These are phyloP conservation scores for Poeciliopsis turrubarensis DNA, from an alignment of 2,113 vertebrate species.

Conservation along the genomic window DNA sequence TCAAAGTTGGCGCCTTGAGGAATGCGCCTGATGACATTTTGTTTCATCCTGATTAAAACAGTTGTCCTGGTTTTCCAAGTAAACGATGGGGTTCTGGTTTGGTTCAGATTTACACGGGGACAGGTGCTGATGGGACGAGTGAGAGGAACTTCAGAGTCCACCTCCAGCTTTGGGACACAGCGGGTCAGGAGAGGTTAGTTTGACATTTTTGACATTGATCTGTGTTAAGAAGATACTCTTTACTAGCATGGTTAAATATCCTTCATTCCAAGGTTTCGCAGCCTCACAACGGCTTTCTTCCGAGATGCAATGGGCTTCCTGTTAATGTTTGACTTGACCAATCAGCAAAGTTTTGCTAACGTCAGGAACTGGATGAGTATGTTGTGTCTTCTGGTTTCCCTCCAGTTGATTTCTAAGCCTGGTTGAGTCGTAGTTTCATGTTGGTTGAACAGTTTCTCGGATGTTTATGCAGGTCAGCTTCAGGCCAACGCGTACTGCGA, in stretches of 20 bases:
- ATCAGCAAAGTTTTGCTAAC: conserved; percentile 94
- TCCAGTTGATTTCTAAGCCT: background rate
- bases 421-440: background rate
- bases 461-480: conserved; percentile 83
- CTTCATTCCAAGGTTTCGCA: conserved; percentile 79
- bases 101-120: conserved; percentile 84
- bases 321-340: conserved; percentile 96
- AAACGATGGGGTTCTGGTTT: conserved; percentile 1
- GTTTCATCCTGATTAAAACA: background rate
- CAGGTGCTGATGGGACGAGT: conserved; percentile 82
- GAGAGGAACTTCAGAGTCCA: conserved; percentile 90
- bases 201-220: background rate
- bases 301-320: conserved; percentile 96
- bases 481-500: conserved; percentile 97
- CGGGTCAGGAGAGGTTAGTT: conserved; percentile 91
- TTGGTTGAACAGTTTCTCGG: conserved; percentile 12
- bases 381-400: conserved; percentile 75
- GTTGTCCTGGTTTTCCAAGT: too few relatives aligned
- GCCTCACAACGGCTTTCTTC: conserved; percentile 95
- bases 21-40: background rate
- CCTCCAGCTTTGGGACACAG: conserved; percentile 97
- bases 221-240: background rate
- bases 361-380: conserved; percentile 98
- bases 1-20: background rate
- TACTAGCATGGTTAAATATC: background rate